Evolutionary conservation across 1,140 invertebrate species (phyloP).

Genomic region (Potamilus streckersoni): DNA sequence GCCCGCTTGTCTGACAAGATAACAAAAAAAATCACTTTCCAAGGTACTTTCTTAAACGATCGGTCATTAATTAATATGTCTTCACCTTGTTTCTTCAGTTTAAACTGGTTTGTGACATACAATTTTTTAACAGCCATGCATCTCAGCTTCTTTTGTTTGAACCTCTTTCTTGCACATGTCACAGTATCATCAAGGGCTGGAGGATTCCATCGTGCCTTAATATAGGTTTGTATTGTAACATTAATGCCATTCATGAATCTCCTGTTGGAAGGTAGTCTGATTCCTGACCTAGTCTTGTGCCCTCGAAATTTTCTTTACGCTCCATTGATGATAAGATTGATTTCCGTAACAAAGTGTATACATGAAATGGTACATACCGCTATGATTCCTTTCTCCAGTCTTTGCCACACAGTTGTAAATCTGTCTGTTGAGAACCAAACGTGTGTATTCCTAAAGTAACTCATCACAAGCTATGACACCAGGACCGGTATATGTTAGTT

Average conservation of each 20-base stretch:
- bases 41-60: no score
- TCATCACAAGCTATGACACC: neutral
- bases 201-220: no score
- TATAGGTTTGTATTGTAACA: no score
- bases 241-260: constrained; percentile 14
- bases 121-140: neutral
- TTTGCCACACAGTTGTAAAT: constrained; percentile 16
- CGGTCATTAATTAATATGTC: no score
- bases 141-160: neutral
- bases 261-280: neutral
- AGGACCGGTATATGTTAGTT: constrained; percentile 18
- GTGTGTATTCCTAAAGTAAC: constrained; percentile 4
- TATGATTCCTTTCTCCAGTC: constrained; percentile 17
- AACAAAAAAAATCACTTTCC: no score
- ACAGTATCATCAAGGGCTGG: no score
- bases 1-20: no score
- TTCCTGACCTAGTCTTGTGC: constrained; percentile 1
- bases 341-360: constrained; percentile 17
- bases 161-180: no score
- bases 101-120: no score
- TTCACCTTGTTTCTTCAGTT: no score
- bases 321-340: constrained; percentile 16
- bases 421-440: neutral
- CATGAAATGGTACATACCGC: constrained; percentile 10
- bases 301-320: constrained; percentile 16